A percentile compares a stretch with the other conserved stretches of the same genome.
These are phyloP conservation scores for human (Homo sapiens) DNA, from an alignment of 2,113 vertebrate species.

Conservation along the genomic window GRCh38 chr12:71891501-71892000, in stretches of 20 bases:
- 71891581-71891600: neutral
- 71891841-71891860: neutral
- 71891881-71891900: neutral
- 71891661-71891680: neutral
- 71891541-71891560: neutral
- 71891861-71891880: neutral
- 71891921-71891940: conserved; percentile 46
- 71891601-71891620: neutral
- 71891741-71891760: neutral
- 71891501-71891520: neutral
- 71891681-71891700: neutral
- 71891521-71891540: neutral
- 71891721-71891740: conserved; percentile 2
- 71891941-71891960: conserved; percentile 37
- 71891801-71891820: neutral
- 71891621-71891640: neutral
- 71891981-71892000: neutral
- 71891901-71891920: conserved; percentile 17
- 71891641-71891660: neutral
- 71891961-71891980: neutral
- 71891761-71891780: neutral
- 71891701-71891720: neutral
- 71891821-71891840: neutral
- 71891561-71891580: neutral
- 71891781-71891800: neutral